These are phyloP conservation scores for Callionymus lyra DNA, from an alignment of 2,113 vertebrate genomes.

Conservation along the genomic window DNA sequence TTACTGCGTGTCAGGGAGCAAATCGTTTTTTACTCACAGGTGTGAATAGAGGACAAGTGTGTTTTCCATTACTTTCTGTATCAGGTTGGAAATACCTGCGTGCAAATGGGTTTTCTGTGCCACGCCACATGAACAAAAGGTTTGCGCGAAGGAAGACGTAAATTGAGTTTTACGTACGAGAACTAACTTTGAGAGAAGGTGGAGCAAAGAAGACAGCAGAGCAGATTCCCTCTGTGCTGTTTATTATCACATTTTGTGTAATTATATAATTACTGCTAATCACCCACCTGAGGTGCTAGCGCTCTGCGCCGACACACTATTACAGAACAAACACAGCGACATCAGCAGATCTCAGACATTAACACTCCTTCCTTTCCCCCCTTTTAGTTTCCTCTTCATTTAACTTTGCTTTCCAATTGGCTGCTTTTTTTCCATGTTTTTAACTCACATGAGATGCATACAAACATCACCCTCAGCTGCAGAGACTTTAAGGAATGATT, in stretches of 20 bases:
- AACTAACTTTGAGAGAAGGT: constrained; percentile 21
- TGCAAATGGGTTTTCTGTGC: constrained; percentile 7
- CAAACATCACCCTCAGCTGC: too few species aligned
- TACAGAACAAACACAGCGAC: constrained; percentile 67
- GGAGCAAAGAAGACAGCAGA: constrained; percentile 46
- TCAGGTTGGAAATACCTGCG: constrained; percentile 58
- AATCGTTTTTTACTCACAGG: constrained; percentile 68
- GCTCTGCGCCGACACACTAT: constrained; percentile 59
- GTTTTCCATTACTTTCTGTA: constrained; percentile 63
- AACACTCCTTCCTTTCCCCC: constrained; percentile 51
- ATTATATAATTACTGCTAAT: constrained; percentile 76
- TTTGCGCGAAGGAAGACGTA: too few species aligned
- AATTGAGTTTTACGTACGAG: too few species aligned
- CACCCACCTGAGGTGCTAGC: constrained; percentile 72
- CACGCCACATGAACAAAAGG: too few species aligned
- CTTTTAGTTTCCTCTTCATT: constrained; percentile 8
- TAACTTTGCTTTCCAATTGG: constrained; percentile 6
- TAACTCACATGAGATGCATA: too few species aligned
- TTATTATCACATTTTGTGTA: constrained; percentile 75
- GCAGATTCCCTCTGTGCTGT: constrained; percentile 66
- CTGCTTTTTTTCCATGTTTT: constrained; percentile 6
- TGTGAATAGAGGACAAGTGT: constrained; percentile 58
- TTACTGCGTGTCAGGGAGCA: constrained; percentile 65
- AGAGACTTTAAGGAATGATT: too few species aligned
- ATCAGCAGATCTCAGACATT: constrained; percentile 63